Percentiles rank a stretch among this genome's conserved stretches.
Evolutionary conservation across 2,797 vertebrate species (phyloP).

Genomic region (Falco peregrinus): DNA sequence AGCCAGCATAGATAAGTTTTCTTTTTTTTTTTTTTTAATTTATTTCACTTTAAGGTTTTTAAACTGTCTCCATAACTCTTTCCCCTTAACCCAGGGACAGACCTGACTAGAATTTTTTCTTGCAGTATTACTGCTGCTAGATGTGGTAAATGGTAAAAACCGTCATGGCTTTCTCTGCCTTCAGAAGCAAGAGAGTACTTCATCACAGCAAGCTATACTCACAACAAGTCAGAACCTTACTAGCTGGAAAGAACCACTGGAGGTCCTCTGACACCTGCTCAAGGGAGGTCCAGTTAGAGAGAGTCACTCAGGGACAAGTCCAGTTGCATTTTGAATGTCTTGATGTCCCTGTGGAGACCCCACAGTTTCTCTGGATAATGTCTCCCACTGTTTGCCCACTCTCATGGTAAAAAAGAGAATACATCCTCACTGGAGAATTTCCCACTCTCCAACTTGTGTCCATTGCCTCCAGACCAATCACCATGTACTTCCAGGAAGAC

Average conservation of each 20-base stretch:
- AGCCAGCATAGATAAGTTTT: background rate
- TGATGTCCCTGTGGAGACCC: background rate
- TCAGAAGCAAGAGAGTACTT: background rate
- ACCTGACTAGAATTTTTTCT: background rate
- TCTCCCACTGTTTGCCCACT: background rate
- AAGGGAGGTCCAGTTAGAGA: background rate
- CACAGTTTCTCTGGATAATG: background rate
- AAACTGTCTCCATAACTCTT: conserved; percentile 1
- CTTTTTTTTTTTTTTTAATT: background rate
- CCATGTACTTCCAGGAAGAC: background rate
- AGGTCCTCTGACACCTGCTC: background rate
- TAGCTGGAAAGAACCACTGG: background rate
- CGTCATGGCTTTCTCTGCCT: background rate
- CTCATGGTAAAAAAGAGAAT: background rate
- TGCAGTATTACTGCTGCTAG: background rate
- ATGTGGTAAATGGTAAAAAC: background rate
- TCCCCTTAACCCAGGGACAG: conserved; percentile 47
- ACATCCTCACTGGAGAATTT: background rate
- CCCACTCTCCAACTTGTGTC: background rate
- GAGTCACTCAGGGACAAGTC: background rate
- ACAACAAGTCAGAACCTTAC: background rate
- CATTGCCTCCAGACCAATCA: background rate
- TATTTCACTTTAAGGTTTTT: conserved; percentile 30
- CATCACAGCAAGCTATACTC: background rate
- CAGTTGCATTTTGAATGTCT: background rate